phyloP scores from a whole-genome alignment of 2,797 vertebrate genomes.

The Chiroxiphia lanceolata region DNA sequence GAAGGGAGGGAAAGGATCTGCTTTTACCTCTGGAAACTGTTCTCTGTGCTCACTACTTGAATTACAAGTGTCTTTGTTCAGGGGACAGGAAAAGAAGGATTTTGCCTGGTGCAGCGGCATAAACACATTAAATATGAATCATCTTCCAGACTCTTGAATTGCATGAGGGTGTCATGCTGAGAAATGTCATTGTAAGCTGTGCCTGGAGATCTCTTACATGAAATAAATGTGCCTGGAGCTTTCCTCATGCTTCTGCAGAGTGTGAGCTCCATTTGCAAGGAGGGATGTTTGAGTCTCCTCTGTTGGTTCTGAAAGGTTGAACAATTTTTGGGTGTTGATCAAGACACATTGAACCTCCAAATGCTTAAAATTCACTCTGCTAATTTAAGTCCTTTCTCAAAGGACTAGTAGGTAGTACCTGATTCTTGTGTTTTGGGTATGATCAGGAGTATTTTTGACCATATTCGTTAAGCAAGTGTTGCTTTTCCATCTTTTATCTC shows the following conservation, averaged over 20 bases:
- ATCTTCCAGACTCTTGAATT: slow-evolving; percentile 16
- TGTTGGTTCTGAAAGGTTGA: background rate
- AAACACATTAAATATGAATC: slow-evolving; percentile 53
- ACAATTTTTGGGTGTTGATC: background rate
- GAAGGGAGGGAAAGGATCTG: background rate
- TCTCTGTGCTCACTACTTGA: background rate
- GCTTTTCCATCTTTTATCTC: background rate
- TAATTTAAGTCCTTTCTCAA: background rate
- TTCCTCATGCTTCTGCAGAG: background rate
- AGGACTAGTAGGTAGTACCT: background rate
- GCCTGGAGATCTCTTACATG: background rate
- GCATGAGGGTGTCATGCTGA: slow-evolving; percentile 27
- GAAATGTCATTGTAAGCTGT: slow-evolving; percentile 12
- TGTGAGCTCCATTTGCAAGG: background rate
- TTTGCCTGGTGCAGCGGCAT: background rate
- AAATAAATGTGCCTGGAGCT: background rate
- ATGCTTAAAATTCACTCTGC: background rate
- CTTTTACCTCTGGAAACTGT: background rate
- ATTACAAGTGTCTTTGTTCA: slow-evolving; percentile 38
- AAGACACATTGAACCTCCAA: background rate
- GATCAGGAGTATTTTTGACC: background rate
- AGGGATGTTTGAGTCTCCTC: background rate
- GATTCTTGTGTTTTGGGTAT: background rate
- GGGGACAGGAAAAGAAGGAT: slow-evolving; percentile 39
- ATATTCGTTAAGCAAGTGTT: background rate